These are phyloP conservation scores for Drosophila quinaria DNA, from an alignment of 2,888 invertebrate genomes.

Conservation along the genomic window DNA sequence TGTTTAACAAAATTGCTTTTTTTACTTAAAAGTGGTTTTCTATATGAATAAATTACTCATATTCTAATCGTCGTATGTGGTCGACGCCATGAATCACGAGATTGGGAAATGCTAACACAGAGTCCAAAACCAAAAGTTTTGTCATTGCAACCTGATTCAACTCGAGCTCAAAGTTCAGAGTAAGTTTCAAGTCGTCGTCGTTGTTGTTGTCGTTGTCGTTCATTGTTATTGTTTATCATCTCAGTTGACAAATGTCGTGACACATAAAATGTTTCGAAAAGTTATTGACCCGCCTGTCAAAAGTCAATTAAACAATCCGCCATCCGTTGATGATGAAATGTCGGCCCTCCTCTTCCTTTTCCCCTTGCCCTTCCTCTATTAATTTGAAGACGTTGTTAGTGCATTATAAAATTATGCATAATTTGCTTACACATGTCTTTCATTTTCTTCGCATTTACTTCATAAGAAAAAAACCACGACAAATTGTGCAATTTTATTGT, in stretches of 20 bases:
- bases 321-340: conserved; percentile 57
- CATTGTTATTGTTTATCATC: conserved; percentile 15
- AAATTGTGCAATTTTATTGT: conserved; percentile 35
- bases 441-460: conserved; percentile 14
- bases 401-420: conserved; percentile 44
- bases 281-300: conserved; percentile 66
- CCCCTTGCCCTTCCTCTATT: background rate
- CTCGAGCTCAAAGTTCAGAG: conserved; percentile 45
- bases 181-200: conserved; percentile 12
- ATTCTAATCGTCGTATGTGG: conserved; percentile 11
- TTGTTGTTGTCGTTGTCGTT: conserved; percentile 6
- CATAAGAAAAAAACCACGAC: background rate
- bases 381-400: conserved; percentile 28
- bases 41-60: background rate
- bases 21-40: background rate
- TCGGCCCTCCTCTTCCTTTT: background rate
- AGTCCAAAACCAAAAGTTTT: background rate
- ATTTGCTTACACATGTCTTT: conserved; percentile 8
- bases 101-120: conserved; percentile 11
- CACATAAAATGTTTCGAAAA: conserved; percentile 39
- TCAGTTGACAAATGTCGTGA: conserved; percentile 43
- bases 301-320: conserved; percentile 58
- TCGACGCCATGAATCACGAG: conserved; percentile 25
- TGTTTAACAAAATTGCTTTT: background rate
- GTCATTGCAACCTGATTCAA: conserved; percentile 3